These are phyloP conservation scores for Drosophila barbarae DNA, from an alignment of 2,888 invertebrate genomes.

Conservation along the genomic window DNA sequence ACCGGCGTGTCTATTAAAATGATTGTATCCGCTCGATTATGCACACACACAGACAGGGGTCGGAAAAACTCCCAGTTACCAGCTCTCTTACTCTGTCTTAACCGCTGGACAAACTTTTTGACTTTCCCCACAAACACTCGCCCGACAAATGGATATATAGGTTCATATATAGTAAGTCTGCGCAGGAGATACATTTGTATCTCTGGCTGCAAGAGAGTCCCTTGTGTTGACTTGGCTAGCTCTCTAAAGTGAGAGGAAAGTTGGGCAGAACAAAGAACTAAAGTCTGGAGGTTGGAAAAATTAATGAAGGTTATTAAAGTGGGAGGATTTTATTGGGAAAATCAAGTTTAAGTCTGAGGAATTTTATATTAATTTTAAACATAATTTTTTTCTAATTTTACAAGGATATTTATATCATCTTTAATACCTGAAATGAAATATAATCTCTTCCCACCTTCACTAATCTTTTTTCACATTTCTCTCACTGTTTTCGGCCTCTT, in stretches of 20 bases:
- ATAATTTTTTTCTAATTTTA: too few relatives aligned
- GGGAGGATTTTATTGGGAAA: neutral
- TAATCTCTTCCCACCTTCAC: neutral
- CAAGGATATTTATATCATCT: too few relatives aligned
- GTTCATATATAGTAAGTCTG: conserved; percentile 1
- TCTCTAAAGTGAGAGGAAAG: conserved; percentile 43
- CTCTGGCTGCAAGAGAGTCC: conserved; percentile 6
- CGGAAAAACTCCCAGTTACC: conserved; percentile 22
- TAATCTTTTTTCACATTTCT: conserved; percentile 29
- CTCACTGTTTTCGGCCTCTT: conserved; percentile 12
- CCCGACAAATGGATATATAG: conserved; percentile 13
- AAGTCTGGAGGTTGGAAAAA: neutral
- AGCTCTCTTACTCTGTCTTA: conserved; percentile 19
- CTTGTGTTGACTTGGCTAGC: conserved; percentile 26
- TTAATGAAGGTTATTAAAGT: neutral
- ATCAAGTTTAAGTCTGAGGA: neutral
- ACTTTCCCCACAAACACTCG: conserved; percentile 49
- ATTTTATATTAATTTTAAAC: too few relatives aligned
- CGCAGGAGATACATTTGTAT: conserved; percentile 24
- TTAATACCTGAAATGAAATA: neutral
- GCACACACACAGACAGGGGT: conserved; percentile 50
- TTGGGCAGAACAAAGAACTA: conserved; percentile 3
- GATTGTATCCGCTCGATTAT: conserved; percentile 78
- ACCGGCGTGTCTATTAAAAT: conserved; percentile 79
- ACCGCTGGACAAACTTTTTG: conserved; percentile 57